These are phyloP conservation scores for Larimichthys polyactis DNA, from an alignment of 2,113 vertebrate genomes.

Conservation along the genomic window DNA sequence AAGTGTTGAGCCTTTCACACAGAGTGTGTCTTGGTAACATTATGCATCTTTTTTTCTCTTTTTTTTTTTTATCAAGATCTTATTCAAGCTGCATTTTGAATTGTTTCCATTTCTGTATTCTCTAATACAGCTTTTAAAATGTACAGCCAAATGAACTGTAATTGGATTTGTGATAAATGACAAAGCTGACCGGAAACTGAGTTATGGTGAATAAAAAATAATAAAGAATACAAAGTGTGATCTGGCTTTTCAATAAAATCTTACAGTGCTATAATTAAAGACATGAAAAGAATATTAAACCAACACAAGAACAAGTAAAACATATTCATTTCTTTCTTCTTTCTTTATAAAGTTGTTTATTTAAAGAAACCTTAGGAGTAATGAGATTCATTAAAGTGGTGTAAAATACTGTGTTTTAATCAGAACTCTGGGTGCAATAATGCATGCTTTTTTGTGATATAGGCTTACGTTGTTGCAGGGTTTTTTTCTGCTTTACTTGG, in stretches of 20 bases:
- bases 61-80: constrained; percentile 1
- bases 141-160: not conserved
- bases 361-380: not conserved
- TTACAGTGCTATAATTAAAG: not conserved
- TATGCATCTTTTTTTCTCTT: not conserved
- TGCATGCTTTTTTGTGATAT: not conserved
- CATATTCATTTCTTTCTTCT: not conserved
- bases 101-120: constrained; percentile 15
- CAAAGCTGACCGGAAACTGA: constrained; percentile 17
- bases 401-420: not conserved
- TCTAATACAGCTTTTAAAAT: not conserved
- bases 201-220: not conserved
- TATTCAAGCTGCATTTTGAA: not conserved
- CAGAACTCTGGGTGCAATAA: not conserved
- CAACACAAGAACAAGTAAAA: not conserved
- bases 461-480: not conserved
- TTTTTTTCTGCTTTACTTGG: not conserved
- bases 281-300: not conserved
- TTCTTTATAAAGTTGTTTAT: not conserved
- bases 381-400: not conserved
- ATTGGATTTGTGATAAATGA: constrained; percentile 13
- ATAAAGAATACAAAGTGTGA: not conserved
- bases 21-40: not conserved
- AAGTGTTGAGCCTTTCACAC: constrained; percentile 13
- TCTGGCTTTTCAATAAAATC: not conserved